Percentiles rank a stretch among this genome's conserved stretches.
phyloP scores from a whole-genome alignment of 2,113 vertebrate species.

The Serilophus lunatus region DNA sequence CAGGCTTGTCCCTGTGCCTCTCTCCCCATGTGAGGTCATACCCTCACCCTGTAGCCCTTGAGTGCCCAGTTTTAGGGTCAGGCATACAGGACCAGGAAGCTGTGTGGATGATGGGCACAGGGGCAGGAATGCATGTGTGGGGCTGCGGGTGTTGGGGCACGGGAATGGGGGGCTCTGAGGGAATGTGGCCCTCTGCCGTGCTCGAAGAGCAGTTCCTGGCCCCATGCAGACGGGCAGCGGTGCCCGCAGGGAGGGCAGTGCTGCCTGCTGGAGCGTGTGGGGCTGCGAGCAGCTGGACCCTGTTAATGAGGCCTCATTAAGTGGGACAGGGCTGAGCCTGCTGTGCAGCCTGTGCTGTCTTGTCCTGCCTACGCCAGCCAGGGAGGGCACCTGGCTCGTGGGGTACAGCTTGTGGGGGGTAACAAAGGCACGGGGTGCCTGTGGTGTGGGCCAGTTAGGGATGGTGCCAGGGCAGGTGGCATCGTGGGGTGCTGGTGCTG shows the following conservation, averaged over 20 bases:
- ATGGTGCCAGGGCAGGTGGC: background rate
- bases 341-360: background rate
- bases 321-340: conserved; percentile 30
- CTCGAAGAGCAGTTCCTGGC: background rate
- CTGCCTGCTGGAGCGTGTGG: conserved; percentile 29
- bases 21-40: background rate
- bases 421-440: background rate
- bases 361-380: background rate
- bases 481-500: conserved; percentile 7
- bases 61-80: too few relatives aligned
- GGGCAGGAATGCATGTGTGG: background rate
- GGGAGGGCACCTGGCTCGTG: background rate
- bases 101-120: background rate
- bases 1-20: background rate
- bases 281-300: conserved; percentile 73
- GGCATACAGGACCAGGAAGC: fast-evolving
- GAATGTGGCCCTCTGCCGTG: background rate
- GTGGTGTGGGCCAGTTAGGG: background rate
- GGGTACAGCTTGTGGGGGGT: background rate
- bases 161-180: background rate
- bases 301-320: conserved; percentile 81
- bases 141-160: background rate
- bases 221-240: background rate
- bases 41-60: background rate
- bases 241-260: conserved; percentile 52